These are phyloP conservation scores for Reinhardtius hippoglossoides DNA, from an alignment of 2,113 vertebrate genomes.

Conservation along the genomic window DNA sequence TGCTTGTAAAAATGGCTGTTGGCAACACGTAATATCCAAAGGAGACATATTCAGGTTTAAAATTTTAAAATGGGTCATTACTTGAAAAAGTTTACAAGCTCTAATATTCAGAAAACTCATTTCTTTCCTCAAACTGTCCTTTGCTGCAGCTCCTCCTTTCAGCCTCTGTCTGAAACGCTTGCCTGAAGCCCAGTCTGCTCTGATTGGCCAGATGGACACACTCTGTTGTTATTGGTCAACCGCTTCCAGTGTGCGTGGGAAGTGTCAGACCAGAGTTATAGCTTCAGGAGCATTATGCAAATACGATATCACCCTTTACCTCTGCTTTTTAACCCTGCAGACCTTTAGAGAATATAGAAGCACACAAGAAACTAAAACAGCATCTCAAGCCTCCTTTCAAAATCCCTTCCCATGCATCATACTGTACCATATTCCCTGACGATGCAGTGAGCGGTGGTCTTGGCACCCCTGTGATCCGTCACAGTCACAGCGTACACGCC, in stretches of 20 bases:
- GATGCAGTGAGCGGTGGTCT: constrained; percentile 55
- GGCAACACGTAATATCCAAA: too few species aligned
- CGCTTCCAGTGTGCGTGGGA: not conserved
- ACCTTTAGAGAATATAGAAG: too few species aligned
- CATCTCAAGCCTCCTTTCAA: not conserved
- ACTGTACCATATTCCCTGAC: constrained; percentile 79
- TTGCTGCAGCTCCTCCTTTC: not conserved
- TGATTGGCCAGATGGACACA: not conserved
- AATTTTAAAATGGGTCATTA: not conserved
- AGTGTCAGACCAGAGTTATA: not conserved
- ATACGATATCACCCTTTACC: too few species aligned
- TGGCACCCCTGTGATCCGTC: constrained; percentile 54
- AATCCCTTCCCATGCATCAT: not conserved
- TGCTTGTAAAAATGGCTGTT: too few species aligned
- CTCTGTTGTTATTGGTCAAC: not conserved
- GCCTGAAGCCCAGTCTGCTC: not conserved
- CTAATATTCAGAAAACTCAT: too few species aligned
- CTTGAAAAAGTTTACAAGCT: too few species aligned
- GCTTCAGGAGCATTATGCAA: too few species aligned
- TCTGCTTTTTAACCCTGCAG: too few species aligned
- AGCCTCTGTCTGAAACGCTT: not conserved
- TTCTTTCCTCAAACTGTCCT: not conserved
- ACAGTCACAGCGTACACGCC: constrained; percentile 78
- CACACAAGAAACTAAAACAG: not conserved
- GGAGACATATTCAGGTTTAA: not conserved